Evolutionary conservation across 2,888 invertebrate genomes (phyloP).

Genomic region (Troides oblongomaculatus): DNA sequence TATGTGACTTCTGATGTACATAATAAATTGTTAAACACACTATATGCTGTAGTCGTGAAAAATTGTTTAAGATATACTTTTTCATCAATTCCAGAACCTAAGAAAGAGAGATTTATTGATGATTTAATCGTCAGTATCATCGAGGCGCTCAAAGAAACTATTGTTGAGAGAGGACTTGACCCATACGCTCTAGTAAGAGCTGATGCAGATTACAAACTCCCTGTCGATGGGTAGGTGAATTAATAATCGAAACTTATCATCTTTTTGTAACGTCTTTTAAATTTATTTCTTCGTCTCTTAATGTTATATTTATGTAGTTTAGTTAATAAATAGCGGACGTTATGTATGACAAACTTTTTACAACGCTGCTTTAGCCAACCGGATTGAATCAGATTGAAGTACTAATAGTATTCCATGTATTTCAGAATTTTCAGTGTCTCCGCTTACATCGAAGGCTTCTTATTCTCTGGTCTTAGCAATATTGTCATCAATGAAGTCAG

Average conservation of each 20-base stretch:
- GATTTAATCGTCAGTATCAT: slow-evolving; percentile 3
- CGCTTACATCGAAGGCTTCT: slow-evolving; percentile 6
- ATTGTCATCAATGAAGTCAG: slow-evolving; percentile 8
- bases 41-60: no score
- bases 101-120: slow-evolving; percentile 4
- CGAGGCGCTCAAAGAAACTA: background rate
- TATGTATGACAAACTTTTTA: no score
- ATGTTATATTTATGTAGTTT: no score
- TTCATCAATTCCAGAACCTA: background rate
- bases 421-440: slow-evolving; percentile 14
- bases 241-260: no score
- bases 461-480: slow-evolving; percentile 12
- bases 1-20: no score
- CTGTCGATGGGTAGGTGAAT: slow-evolving; percentile 6
- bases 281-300: no score
- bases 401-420: background rate
- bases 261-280: no score
- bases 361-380: no score
- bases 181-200: background rate
- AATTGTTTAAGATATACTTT: no score
- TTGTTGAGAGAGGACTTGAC: slow-evolving; percentile 3
- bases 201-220: slow-evolving; percentile 13
- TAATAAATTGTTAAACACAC: no score
- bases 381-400: no score
- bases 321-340: no score